A percentile compares a stretch with the other conserved stretches of the same genome.
These are phyloP conservation scores for Volucella bombylans DNA, from an alignment of 2,888 invertebrate genomes.

Conservation along the genomic window DNA sequence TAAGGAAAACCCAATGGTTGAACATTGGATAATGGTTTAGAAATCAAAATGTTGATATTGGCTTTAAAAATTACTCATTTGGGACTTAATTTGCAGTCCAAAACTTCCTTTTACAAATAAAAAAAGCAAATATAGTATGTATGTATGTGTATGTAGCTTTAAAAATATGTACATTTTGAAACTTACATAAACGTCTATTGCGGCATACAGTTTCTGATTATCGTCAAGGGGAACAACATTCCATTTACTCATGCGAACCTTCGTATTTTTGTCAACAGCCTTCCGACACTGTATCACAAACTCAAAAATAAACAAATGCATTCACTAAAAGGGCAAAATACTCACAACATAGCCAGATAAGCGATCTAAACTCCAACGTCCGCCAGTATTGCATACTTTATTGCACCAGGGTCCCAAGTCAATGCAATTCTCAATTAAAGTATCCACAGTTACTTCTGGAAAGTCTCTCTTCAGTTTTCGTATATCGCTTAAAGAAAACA, in stretches of 20 bases:
- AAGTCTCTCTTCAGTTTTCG: slow-evolving; percentile 86
- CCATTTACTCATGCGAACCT: slow-evolving; percentile 86
- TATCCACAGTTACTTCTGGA: slow-evolving; percentile 83
- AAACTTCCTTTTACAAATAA: too few species aligned
- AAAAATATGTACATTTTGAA: background rate
- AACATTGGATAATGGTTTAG: too few species aligned
- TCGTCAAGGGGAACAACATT: slow-evolving; percentile 84
- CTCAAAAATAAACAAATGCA: background rate
- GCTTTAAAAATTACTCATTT: too few species aligned
- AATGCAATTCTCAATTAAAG: slow-evolving; percentile 84
- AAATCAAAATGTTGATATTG: too few species aligned
- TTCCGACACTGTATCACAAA: slow-evolving; percentile 82
- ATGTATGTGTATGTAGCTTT: too few species aligned
- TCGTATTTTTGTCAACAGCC: slow-evolving; percentile 84
- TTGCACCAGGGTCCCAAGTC: slow-evolving; percentile 85
- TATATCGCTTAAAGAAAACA: slow-evolving; percentile 84
- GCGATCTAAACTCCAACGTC: slow-evolving; percentile 85
- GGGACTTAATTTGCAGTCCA: too few species aligned
- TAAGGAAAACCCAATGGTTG: too few species aligned
- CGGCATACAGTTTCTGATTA: slow-evolving; percentile 85
- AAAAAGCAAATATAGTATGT: too few species aligned
- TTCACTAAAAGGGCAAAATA: background rate
- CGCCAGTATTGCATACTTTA: slow-evolving; percentile 82
- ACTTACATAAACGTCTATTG: slow-evolving; percentile 87
- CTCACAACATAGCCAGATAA: slow-evolving; percentile 84